Base-by-base conservation (phyloP, 1,140 invertebrate species). In the Leptinotarsa texana region DNA sequence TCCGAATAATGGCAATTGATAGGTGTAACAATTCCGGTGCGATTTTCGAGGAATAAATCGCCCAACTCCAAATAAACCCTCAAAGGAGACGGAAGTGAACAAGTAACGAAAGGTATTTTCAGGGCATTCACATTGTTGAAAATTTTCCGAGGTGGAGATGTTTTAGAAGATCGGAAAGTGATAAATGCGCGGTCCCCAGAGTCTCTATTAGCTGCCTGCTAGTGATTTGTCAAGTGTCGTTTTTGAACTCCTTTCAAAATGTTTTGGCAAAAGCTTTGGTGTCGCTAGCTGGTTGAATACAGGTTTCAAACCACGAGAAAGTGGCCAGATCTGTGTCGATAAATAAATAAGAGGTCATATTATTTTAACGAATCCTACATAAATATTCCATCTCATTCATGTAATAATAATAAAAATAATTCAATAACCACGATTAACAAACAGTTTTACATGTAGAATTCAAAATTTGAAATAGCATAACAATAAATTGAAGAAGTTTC, bases 141-240 rank as follows among this genome's bases (percentile, higher is more conserved):
- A 57, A 57, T 57, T 57, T 57, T 15, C 51, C 51, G 51, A 17
- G n/a, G n/a, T 17, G n/a, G 51, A 57, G 11, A 57, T 57, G 51
- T 15, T 57, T 57, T 57, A n/a, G 51, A n/a, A n/a, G n/a, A n/a
- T n/a, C n/a, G n/a, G n/a, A 57, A 57, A 57, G 51, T 57, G 51
- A 57, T 57, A 57, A 57, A 57, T 57, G 51, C 51, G 51, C 51
- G 51, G 51, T 57, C 51, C 51, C 51, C 51, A 17, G 51, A 18
- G 51, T 57, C 51, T 57, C n/a, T 57, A 57, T 57, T 57, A 57
- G 51, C 51, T 57, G n/a, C 51, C 15, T 57, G 51, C 51, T 18
- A 57, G 51, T 18, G 15, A 57, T 57, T 57, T 57, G 51, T 57
- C 51, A 57, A 15, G 51, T 57, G 51, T 57, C 51, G 51, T 57